A percentile compares a stretch with the other conserved stretches of the same genome.
Conservation (phyloP, 2,113 vertebrate genomes). For the Coryphaenoides rupestris region DNA sequence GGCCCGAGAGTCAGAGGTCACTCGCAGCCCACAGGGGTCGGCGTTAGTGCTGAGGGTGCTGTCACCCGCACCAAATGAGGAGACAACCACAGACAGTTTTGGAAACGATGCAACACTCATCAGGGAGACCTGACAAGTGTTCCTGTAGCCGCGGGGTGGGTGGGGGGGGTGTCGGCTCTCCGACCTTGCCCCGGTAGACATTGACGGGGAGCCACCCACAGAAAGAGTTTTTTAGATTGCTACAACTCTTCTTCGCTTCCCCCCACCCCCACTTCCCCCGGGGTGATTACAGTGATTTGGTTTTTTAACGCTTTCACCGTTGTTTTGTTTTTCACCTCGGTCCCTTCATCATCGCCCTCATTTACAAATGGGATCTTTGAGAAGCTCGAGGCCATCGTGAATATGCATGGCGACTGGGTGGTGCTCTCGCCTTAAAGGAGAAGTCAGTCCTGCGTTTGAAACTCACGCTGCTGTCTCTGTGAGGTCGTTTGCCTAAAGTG, state of each 20-base stretch:
- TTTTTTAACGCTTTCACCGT: constrained; percentile 33
- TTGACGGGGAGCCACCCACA: constrained; percentile 24
- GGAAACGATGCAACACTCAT: constrained; percentile 69
- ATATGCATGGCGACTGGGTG: constrained; percentile 49
- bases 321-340: constrained; percentile 47
- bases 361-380: constrained; percentile 29
- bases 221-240: constrained; percentile 22
- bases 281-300: constrained; percentile 24
- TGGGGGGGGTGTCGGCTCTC: constrained; percentile 32
- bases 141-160: constrained; percentile 66
- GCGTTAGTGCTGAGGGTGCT: constrained; percentile 53
- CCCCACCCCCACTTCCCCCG: constrained; percentile 37
- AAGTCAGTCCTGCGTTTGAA: constrained; percentile 35
- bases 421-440: constrained; percentile 29
- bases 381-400: constrained; percentile 59
- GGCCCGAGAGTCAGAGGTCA: constrained; percentile 49
- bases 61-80: constrained; percentile 56
- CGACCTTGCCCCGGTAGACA: constrained; percentile 68
- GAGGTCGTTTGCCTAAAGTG: constrained; percentile 8
- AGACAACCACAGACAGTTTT: constrained; percentile 69
- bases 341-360: constrained; percentile 17
- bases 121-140: constrained; percentile 59
- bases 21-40: constrained; percentile 42
- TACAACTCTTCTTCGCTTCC: constrained; percentile 56
- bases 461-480: not conserved